These are phyloP conservation scores for Acleris emargana DNA, from an alignment of 2,888 invertebrate genomes.

Conservation along the genomic window DNA sequence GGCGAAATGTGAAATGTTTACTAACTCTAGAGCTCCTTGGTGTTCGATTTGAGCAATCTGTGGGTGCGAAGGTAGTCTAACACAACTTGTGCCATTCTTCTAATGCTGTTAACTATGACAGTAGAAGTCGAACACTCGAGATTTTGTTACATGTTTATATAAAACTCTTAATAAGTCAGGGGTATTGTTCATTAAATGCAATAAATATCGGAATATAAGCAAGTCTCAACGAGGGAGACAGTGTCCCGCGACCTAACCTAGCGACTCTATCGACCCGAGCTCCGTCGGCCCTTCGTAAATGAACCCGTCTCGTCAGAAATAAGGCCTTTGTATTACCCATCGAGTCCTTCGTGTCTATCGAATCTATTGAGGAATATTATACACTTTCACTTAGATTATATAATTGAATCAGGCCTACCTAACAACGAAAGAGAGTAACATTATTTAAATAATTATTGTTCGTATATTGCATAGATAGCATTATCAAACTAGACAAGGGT, in stretches of 20 bases:
- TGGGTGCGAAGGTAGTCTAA: constrained; percentile 45
- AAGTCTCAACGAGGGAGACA: constrained; percentile 13
- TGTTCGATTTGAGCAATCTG: constrained; percentile 55
- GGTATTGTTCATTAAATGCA: constrained; percentile 52
- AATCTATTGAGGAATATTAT: constrained; percentile 74
- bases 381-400: constrained; percentile 79
- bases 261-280: constrained; percentile 62
- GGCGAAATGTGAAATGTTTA: constrained; percentile 24
- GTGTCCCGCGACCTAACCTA: constrained; percentile 57
- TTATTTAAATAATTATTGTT: constrained; percentile 68
- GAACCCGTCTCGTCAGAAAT: constrained; percentile 54
- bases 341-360: constrained; percentile 57
- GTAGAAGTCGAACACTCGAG: constrained; percentile 28
- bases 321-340: constrained; percentile 69
- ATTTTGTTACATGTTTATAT: constrained; percentile 14
- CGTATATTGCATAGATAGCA: constrained; percentile 66
- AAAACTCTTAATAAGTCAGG: constrained; percentile 25
- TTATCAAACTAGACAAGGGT: constrained; percentile 54
- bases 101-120: constrained; percentile 32
- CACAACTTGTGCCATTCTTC: constrained; percentile 29
- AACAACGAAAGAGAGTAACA: constrained; percentile 65
- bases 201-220: constrained; percentile 51
- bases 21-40: constrained; percentile 41
- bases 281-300: not conserved
- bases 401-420: constrained; percentile 81